Base-by-base conservation (phyloP, 2,888 invertebrate species). In the Venustoraphidia nigricollis region DNA sequence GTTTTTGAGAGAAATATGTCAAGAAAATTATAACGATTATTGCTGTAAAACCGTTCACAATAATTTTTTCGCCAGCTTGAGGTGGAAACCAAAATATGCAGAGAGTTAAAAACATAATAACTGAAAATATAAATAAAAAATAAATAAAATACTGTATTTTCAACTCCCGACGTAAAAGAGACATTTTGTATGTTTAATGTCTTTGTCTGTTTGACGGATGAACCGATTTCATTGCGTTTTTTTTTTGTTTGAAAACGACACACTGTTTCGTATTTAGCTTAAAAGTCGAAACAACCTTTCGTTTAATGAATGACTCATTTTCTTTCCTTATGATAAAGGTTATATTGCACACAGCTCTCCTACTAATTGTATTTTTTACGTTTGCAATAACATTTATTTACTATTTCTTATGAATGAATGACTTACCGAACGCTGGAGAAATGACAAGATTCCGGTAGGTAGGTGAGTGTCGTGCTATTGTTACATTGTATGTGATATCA, bases 1-100 rank as follows among this genome's bases (percentile, higher is more conserved):
- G 60, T 58, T 75, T 71, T 51, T 74, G 71, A 0, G 76, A 71
- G 57, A 81, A 79, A 60, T 77, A 81, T 58, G 79, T 66, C 48
- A 82, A 68, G 57, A 77, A 77, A 13, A 77, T 62, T n/a, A 72
- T 69, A 40, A 77, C 73, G 42, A 81, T 69, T 1, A 81, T 59
- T 10, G 76, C 70, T 9, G 75, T 73, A 46, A 74, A 67, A 8
- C 76, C 75, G 54, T 76, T 77, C 13, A 81, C 60, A 10, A 76
- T 61, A 17, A 81, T 69, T 61, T 81, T 81, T 60, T 81, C 81
- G 11, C 76, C 77, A 55, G 79, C 73, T 55, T 76, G 73, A 0
- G 81, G 77, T 1, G 81, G 80, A 44, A 82, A 57, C 77, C 78
- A 78, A 60, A 82, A 83, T 2, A 69, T 68, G 11, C 75, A 63